Percentiles rank a stretch among this genome's conserved stretches.
Conservation (phyloP, 1,140 invertebrate genomes). For the Drosophila subpulchrella region DNA sequence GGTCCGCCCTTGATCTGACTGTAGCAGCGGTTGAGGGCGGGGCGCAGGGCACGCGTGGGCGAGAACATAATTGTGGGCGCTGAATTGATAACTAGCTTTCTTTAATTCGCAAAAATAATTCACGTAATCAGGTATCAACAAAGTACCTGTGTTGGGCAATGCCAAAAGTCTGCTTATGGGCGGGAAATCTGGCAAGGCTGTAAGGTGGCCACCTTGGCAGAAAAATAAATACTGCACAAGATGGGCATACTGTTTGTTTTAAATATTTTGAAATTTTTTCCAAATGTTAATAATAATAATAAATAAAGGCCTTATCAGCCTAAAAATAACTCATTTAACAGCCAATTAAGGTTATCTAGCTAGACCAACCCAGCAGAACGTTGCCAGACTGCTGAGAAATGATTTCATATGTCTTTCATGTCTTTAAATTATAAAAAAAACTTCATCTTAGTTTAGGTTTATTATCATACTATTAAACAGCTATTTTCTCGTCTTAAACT, state of each 20-base stretch:
- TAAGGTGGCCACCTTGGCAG: not conserved
- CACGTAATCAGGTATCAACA: constrained; percentile 73
- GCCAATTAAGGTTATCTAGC: too few relatives aligned
- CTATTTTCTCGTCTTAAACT: constrained; percentile 75
- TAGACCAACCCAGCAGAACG: too few relatives aligned
- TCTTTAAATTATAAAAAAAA: not conserved
- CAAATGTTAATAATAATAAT: not conserved
- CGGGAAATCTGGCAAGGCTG: constrained; percentile 2
- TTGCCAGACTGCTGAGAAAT: not conserved
- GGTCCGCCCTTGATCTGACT: constrained; percentile 62
- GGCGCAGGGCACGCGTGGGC: constrained; percentile 27
- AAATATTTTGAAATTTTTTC: not conserved
- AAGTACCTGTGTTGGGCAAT: constrained; percentile 16
- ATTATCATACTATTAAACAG: not conserved
- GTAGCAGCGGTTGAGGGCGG: constrained; percentile 60
- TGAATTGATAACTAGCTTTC: not conserved
- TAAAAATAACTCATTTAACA: too few relatives aligned
- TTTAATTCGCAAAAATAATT: constrained; percentile 59
- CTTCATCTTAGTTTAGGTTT: not conserved
- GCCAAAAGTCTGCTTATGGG: not conserved
- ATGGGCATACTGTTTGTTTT: not conserved
- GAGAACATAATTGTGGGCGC: constrained; percentile 76
- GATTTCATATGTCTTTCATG: too few relatives aligned
- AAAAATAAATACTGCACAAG: not conserved
- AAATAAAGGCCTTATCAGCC: too few relatives aligned